Evolutionary conservation across 2,888 invertebrate genomes (phyloP).

Genomic region (Ischnura elegans): DNA sequence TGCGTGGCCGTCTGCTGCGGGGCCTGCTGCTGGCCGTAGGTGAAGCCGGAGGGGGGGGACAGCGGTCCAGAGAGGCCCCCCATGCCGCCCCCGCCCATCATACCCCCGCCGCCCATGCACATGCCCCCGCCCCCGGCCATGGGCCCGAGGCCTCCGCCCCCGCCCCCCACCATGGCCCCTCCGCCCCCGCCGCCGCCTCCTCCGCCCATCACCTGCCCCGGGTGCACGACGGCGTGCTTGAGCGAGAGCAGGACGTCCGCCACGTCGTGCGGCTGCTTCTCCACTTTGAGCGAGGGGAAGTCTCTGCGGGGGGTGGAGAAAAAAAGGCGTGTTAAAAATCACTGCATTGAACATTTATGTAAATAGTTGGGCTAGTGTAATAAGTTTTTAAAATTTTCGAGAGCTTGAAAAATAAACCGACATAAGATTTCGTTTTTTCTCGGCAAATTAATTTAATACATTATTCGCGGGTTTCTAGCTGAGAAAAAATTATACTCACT

Average conservation of each 20-base stretch:
- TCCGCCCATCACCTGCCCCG: conserved; percentile 79
- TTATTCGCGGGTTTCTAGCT: too few species aligned
- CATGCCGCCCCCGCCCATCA: conserved; percentile 43
- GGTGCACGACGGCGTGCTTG: conserved; percentile 93
- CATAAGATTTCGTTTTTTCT: too few species aligned
- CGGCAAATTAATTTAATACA: too few species aligned
- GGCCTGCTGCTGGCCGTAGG: conserved; percentile 55
- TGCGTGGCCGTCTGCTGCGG: conserved; percentile 71
- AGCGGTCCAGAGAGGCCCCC: conserved; percentile 52
- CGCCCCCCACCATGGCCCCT: not conserved
- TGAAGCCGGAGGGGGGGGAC: conserved; percentile 56
- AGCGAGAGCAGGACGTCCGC: conserved; percentile 93
- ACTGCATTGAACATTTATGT: too few species aligned
- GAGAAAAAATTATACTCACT: too few species aligned
- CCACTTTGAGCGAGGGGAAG: conserved; percentile 62
- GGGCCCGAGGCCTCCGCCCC: conserved; percentile 77
- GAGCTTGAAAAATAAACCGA: too few species aligned
- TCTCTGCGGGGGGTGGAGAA: conserved; percentile 1
- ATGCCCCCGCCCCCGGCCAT: conserved; percentile 75
- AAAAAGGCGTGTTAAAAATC: too few species aligned
- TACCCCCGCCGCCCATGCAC: conserved; percentile 9
- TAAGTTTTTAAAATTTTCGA: too few species aligned
- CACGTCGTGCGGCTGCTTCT: conserved; percentile 82
- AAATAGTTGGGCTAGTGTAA: too few species aligned
- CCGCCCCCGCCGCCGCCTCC: conserved; percentile 71